Base-by-base conservation (phyloP, 2,888 invertebrate genomes). In the Slavum lentiscoides region DNA sequence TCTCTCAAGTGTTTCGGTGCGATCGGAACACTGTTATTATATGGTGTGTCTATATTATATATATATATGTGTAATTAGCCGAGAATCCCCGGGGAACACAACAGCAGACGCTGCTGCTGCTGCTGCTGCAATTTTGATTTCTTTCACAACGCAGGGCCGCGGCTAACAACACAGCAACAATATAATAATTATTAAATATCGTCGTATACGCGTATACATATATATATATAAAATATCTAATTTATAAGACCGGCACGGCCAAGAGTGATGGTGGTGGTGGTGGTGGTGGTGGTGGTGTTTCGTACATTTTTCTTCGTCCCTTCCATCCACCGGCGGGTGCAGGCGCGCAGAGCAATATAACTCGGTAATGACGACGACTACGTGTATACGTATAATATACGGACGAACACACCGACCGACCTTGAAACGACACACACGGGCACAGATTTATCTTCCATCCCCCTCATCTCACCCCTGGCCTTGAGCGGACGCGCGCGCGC, bases 241-340 rank as follows among this genome's bases (percentile, higher is more conserved):
- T 62, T 61, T 74, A 53, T 61, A 15, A 30, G 15, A 58, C 55
- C 30, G 9, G 0, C 49, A 49, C 17, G 8, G 58, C 59, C 69
- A 64, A 72, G 80, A 64, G 80, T 30, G 30, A 1, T 30, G 30
- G 30, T 30, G 30, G 2, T 30, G 30, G 30, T 30, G 30, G 30
- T 30, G 30, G 30, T 30, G 30, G 30, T 30, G 30, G 4, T 30
- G 30, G 30, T 30, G 30, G 30, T 72, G 80, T 80, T 72, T 70
- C 62, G 80, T 61, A n/a, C 80, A 72, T 80, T 80, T 80, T 72
- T 30, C 30, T 30, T 66, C 80, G 39, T 72, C 80, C 61, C 80
- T 62, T 61, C 72, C 64, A 15, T 62, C 37, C 11, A 30, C 23
- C n/a, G 30, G 30, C 13, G 11, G 23, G 5, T 30, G 30, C 30